phyloP scores from a whole-genome alignment of 92 coral and sea anemone species.

The Zoanthus gigantus region DNA sequence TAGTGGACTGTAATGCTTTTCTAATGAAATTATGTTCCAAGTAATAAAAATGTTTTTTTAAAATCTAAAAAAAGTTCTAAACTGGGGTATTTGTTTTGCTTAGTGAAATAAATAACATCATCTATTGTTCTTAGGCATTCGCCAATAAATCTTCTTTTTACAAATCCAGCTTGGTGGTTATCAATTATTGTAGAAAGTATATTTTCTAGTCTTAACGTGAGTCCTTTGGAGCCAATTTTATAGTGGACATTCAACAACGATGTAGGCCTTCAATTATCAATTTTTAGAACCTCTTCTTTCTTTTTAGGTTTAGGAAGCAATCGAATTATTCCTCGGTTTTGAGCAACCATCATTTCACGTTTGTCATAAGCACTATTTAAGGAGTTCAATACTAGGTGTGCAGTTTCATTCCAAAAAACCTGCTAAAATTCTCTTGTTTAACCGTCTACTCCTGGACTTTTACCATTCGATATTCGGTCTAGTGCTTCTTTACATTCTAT shows the following conservation, averaged over 20 bases:
- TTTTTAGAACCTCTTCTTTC: too few relatives aligned
- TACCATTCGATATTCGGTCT: too few relatives aligned
- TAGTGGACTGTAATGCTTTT: neutral
- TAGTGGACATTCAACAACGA: neutral
- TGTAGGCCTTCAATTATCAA: too few relatives aligned
- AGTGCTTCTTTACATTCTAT: too few relatives aligned
- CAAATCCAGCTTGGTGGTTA: neutral
- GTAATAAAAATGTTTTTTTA: neutral
- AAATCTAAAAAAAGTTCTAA: neutral
- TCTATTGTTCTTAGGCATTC: neutral
- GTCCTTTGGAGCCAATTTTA: slow-evolving; percentile 6
- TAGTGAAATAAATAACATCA: neutral
- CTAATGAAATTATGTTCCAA: neutral
- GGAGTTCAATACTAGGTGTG: too few relatives aligned
- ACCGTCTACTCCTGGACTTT: too few relatives aligned
- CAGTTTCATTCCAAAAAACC: too few relatives aligned
- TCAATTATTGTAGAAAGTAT: neutral
- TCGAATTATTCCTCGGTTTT: too few relatives aligned
- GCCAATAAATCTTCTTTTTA: slow-evolving; percentile 1
- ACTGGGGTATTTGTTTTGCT: neutral
- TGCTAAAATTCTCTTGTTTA: too few relatives aligned
- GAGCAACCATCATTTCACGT: too few relatives aligned
- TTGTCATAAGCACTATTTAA: too few relatives aligned
- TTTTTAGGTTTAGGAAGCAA: too few relatives aligned
- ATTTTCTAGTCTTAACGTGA: neutral